Percentiles rank a stretch among this genome's conserved stretches.
These are phyloP conservation scores for Phaethornis superciliosus DNA, from an alignment of 2,113 vertebrate species.

Conservation along the genomic window DNA sequence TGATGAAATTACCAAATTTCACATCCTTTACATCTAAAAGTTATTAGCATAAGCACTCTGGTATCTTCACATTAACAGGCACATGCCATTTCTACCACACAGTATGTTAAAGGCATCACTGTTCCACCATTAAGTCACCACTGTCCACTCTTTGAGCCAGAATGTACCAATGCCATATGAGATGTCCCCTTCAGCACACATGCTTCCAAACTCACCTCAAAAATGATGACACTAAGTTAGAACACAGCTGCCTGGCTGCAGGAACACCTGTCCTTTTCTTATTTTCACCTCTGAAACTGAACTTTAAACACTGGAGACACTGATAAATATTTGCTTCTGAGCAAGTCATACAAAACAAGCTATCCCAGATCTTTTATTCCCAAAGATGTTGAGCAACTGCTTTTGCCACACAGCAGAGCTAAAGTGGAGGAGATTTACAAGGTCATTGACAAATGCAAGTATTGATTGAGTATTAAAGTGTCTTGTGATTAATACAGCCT, in stretches of 20 bases:
- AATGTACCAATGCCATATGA: not conserved
- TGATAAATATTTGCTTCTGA: rapidly evolving
- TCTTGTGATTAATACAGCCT: slow-evolving; percentile 75
- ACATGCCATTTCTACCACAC: rapidly evolving
- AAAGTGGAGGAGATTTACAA: slow-evolving; percentile 71
- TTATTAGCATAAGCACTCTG: not conserved
- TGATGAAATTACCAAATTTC: not conserved
- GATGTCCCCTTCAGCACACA: not conserved
- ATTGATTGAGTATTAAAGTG: slow-evolving; percentile 78
- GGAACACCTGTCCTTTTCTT: not conserved
- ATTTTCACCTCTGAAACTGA: not conserved
- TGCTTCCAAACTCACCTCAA: not conserved
- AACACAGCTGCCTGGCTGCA: not conserved
- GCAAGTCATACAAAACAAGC: not conserved
- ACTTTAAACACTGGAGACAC: not conserved
- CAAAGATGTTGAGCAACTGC: not conserved
- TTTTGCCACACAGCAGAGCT: slow-evolving; percentile 22
- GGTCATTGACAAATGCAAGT: slow-evolving; percentile 71
- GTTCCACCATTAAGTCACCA: not conserved
- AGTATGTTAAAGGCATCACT: rapidly evolving
- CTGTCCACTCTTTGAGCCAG: rapidly evolving
- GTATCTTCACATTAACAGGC: not conserved
- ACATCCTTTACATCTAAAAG: not conserved
- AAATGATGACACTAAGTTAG: not conserved
- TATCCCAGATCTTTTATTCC: not conserved